Evolutionary conservation across 2,888 invertebrate species (phyloP).

Genomic region (Limnephilus lunatus): DNA sequence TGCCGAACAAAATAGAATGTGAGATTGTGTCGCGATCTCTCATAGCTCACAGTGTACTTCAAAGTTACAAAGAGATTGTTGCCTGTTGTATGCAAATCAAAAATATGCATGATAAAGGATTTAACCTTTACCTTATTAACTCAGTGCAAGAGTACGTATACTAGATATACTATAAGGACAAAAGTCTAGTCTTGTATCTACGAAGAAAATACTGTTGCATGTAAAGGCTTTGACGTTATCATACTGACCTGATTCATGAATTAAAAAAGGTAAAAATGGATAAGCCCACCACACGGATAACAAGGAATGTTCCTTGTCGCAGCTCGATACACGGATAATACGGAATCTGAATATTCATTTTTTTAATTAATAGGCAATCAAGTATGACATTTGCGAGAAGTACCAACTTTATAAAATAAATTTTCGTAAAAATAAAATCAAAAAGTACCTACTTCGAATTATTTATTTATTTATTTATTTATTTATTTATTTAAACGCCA

Average conservation of each 20-base stretch:
- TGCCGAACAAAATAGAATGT: slow-evolving; percentile 42
- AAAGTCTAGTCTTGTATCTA: neutral
- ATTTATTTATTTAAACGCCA: too few species aligned
- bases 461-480: too few species aligned
- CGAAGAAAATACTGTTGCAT: neutral
- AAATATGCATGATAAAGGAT: slow-evolving; percentile 51
- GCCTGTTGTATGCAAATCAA: slow-evolving; percentile 34
- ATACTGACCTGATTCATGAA: neutral
- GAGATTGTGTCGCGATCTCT: slow-evolving; percentile 9
- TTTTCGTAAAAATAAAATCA: too few species aligned
- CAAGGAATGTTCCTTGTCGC: too few species aligned
- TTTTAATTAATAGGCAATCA: too few species aligned
- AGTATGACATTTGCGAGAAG: too few species aligned
- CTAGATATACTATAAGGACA: neutral
- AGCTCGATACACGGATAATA: too few species aligned
- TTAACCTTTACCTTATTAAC: slow-evolving; percentile 50
- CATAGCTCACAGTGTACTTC: neutral
- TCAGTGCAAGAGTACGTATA: slow-evolving; percentile 1
- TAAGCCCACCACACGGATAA: neutral
- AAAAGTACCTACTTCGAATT: too few species aligned
- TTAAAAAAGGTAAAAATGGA: neutral
- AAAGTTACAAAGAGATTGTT: slow-evolving; percentile 23
- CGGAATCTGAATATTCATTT: too few species aligned
- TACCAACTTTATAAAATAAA: too few species aligned
- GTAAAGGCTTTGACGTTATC: neutral